Evolutionary conservation across 2,888 invertebrate genomes (phyloP), one percentile per base, ranked within the genome.

Genomic region (Rutpela maculata): DNA sequence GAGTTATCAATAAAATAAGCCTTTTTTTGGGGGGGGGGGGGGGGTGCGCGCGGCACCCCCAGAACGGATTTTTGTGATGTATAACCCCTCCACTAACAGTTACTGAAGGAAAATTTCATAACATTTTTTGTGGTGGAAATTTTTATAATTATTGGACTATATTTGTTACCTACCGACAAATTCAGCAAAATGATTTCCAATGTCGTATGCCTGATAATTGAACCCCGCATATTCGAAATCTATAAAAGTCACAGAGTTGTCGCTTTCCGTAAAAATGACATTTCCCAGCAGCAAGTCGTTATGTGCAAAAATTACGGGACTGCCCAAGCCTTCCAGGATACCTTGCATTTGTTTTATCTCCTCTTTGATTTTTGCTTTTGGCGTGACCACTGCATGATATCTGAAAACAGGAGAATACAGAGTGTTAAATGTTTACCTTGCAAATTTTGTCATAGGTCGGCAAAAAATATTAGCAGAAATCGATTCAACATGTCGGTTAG

Each of bases 161-260:
- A 6, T n/a, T 50, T 50, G 50, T 15, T 55, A 91, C 91, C 92
- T 90, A 95, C 99, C 99, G 83, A 96, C 97, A 91, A 96, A 99
- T 92, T 99, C 99, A 85, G 96, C 95, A 91, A 99, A 99, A 91
- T 99, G 99, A 91, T 99, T 98, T 68, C 96, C 99, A 89, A 99
- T 97, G 90, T 99, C 99, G 89, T 93, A 99, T 10, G 97, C 97
- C 90, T 98, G 97, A 90, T 96, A 98, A 91, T 99, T 99, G 87
- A 94, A 95, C 78, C 94, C 95, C 18, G 97, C 96, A 90, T 99
- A 99, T 90, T 99, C 99, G 90, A 96, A 99, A 91, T 99, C 99
- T 86, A 99, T 99, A 89, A 99, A 99, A 66, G 95, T 94, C 65
- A 98, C 94, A 76, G 91, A 91, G 83, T 93, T 91, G 83, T 92